These are phyloP conservation scores for Lerista edwardsae DNA, from an alignment of 2,797 vertebrate genomes.

Conservation along the genomic window DNA sequence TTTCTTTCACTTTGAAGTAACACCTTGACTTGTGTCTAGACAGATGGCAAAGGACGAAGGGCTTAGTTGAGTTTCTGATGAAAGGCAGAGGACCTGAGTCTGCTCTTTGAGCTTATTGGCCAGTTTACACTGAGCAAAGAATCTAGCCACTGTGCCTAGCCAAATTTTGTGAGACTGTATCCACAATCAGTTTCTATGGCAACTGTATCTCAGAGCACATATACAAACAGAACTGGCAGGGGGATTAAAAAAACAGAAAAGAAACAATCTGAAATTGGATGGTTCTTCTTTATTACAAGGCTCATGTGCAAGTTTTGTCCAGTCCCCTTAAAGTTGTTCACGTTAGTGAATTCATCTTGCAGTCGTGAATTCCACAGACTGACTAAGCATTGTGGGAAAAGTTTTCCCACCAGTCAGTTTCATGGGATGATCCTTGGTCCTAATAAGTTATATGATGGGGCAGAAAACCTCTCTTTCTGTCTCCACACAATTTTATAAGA, in stretches of 20 bases:
- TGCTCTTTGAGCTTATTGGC: constrained; percentile 67
- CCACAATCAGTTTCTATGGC: constrained; percentile 80
- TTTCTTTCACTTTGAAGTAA: constrained; percentile 58
- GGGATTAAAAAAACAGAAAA: constrained; percentile 55
- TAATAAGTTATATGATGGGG: too few species aligned
- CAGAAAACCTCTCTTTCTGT: too few species aligned
- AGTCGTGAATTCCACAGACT: too few species aligned
- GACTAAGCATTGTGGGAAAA: too few species aligned
- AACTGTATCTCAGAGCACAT: constrained; percentile 78
- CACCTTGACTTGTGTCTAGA: constrained; percentile 65
- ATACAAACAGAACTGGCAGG: constrained; percentile 75
- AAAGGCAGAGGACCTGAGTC: constrained; percentile 65
- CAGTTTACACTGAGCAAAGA: constrained; percentile 57
- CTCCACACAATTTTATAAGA: too few species aligned
- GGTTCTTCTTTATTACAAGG: constrained; percentile 63
- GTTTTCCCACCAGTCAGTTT: too few species aligned
- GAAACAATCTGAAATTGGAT: constrained; percentile 67
- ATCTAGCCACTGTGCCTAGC: constrained; percentile 68
- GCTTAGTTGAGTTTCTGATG: constrained; percentile 74
- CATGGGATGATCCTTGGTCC: too few species aligned
- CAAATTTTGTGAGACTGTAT: constrained; percentile 80
- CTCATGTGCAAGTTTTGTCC: background rate
- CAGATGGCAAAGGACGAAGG: constrained; percentile 74
- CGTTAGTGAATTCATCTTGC: too few species aligned
- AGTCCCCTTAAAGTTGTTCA: too few species aligned